A percentile compares a stretch with the other conserved stretches of the same genome.
These are phyloP conservation scores for Phyllopteryx taeniolatus DNA, from an alignment of 2,113 vertebrate genomes.

Conservation along the genomic window DNA sequence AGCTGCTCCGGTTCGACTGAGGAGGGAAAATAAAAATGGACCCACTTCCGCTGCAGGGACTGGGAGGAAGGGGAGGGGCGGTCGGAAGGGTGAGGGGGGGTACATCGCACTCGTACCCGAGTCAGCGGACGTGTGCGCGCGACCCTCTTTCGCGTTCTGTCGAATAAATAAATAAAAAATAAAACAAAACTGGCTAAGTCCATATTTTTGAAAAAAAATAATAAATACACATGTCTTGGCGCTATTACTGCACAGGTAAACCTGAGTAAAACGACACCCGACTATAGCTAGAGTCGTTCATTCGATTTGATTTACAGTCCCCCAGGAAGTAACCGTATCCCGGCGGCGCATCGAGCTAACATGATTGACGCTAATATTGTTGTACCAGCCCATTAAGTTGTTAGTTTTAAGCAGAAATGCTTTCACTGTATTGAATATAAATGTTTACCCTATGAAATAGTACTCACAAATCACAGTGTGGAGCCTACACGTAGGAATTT, in stretches of 20 bases:
- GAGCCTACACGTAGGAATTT: too few species aligned
- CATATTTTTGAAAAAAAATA: background rate
- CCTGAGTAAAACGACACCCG: background rate
- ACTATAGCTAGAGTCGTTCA: background rate
- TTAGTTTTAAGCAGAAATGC: background rate
- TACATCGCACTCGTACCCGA: constrained; percentile 2
- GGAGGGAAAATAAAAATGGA: constrained; percentile 69
- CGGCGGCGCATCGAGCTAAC: background rate
- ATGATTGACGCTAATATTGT: constrained; percentile 5
- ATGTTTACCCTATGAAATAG: background rate
- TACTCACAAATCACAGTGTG: background rate
- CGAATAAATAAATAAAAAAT: background rate
- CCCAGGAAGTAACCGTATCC: background rate
- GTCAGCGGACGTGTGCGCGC: background rate
- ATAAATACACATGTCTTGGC: background rate
- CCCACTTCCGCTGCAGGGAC: constrained; percentile 75
- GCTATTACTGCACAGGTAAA: background rate
- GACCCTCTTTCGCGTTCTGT: background rate
- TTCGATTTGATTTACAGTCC: constrained; percentile 6
- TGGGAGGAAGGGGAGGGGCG: constrained; percentile 41
- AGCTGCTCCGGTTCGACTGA: constrained; percentile 78
- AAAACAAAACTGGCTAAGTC: background rate
- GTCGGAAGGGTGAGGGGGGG: constrained; percentile 14
- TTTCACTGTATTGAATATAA: background rate
- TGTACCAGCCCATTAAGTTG: background rate